Conservation (phyloP, 2,797 vertebrate genomes). For the Peromyscus nudipes region DNA sequence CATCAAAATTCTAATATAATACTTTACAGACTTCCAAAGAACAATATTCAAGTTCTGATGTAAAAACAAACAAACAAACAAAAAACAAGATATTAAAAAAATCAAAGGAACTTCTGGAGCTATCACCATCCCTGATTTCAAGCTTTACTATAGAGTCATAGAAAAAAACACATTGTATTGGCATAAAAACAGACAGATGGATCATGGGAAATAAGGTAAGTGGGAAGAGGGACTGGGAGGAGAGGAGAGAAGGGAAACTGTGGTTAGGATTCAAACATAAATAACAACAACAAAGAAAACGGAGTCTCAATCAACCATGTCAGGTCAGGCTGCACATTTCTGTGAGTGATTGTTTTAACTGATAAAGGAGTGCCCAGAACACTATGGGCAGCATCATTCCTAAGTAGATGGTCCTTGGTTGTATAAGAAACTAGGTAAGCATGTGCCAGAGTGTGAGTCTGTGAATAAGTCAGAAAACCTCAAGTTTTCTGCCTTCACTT, state of each 20-base stretch:
- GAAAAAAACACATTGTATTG: not conserved
- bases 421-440: not conserved
- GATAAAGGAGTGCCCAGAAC: not conserved
- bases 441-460: not conserved
- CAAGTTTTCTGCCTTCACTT: not conserved
- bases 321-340: not conserved
- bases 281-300: not conserved
- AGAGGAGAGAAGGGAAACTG: not conserved
- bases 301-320: not conserved
- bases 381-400: not conserved
- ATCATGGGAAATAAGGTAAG: not conserved
- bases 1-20: not conserved
- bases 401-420: not conserved
- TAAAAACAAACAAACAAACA: not conserved
- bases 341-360: not conserved
- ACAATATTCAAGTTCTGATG: not conserved
- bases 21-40: not conserved
- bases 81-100: not conserved
- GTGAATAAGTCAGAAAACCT: not conserved
- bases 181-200: not conserved
- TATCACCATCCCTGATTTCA: not conserved
- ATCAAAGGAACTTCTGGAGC: not conserved
- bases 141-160: not conserved
- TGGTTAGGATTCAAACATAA: not conserved
- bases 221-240: not conserved